A percentile compares a stretch with the other conserved stretches of the same genome.
phyloP scores from a whole-genome alignment of 1,140 invertebrate genomes.

The Pachyrhynchus sulphureomaculatus region DNA sequence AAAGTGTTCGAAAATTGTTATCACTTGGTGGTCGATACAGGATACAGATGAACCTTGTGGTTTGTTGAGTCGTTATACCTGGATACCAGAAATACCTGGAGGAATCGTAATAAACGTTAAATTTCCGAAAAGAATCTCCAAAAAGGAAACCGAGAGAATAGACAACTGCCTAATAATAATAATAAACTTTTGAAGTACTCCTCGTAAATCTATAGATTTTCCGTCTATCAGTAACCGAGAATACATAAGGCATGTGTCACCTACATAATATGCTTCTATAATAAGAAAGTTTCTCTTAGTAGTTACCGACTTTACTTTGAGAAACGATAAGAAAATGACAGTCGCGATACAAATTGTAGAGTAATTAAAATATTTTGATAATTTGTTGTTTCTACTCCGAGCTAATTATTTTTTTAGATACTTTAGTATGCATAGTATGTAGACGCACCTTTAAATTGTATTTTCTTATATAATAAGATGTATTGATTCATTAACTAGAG shows the following conservation, averaged over 20 bases:
- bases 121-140: too few species aligned
- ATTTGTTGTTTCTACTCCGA: slow-evolving; percentile 3
- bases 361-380: slow-evolving; percentile 31
- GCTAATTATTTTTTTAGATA: slow-evolving; percentile 20
- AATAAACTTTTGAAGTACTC: background rate
- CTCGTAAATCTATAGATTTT: background rate
- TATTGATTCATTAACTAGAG: too few species aligned
- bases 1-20: too few species aligned
- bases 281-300: slow-evolving; percentile 29
- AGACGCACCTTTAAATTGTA: too few species aligned
- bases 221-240: background rate
- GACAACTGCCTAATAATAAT: too few species aligned
- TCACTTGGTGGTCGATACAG: too few species aligned
- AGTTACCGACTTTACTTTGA: slow-evolving; percentile 28
- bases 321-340: slow-evolving; percentile 25
- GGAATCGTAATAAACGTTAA: too few species aligned
- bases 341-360: slow-evolving; percentile 25
- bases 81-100: too few species aligned
- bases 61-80: too few species aligned
- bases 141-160: too few species aligned
- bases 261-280: slow-evolving; percentile 27
- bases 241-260: slow-evolving; percentile 17
- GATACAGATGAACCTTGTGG: too few species aligned
- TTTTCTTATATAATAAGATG: too few species aligned
- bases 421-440: background rate